Evolutionary conservation across 1,140 invertebrate species (phyloP).

Genomic region (Trichonephila inaurata): DNA sequence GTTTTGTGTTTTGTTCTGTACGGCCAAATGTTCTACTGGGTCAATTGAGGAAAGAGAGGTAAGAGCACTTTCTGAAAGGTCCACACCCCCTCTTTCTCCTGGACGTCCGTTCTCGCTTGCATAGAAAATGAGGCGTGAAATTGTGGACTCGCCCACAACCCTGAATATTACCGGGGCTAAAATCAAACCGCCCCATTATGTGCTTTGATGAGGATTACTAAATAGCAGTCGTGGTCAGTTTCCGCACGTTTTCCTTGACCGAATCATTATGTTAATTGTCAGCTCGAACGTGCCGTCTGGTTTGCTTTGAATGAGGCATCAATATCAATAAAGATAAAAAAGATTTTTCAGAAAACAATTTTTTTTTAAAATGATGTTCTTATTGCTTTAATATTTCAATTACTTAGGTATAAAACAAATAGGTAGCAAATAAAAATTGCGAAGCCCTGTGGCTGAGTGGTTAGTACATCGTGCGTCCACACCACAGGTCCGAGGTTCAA

Average conservation of each 20-base stretch:
- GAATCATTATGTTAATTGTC: background rate
- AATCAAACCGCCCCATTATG: background rate
- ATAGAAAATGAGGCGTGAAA: constrained; percentile 66
- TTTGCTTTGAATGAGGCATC: background rate
- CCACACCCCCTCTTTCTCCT: background rate
- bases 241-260: constrained; percentile 3
- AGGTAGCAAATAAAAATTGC: too few species aligned
- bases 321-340: background rate
- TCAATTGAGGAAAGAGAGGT: constrained; percentile 21
- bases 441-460: too few species aligned
- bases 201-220: background rate
- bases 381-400: too few species aligned
- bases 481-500: too few species aligned
- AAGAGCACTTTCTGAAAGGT: constrained; percentile 23
- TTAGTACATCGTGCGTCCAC: too few species aligned
- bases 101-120: background rate
- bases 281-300: background rate
- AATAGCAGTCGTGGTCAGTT: background rate
- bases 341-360: too few species aligned
- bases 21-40: constrained; percentile 49
- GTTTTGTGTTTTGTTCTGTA: constrained; percentile 41
- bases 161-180: background rate
- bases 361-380: too few species aligned
- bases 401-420: too few species aligned
- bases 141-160: constrained; percentile 15